Evolutionary conservation across 2,797 vertebrate species (phyloP), one percentile per base, ranked within the genome.

Genomic region (Lepilemur ruficaudatus): DNA sequence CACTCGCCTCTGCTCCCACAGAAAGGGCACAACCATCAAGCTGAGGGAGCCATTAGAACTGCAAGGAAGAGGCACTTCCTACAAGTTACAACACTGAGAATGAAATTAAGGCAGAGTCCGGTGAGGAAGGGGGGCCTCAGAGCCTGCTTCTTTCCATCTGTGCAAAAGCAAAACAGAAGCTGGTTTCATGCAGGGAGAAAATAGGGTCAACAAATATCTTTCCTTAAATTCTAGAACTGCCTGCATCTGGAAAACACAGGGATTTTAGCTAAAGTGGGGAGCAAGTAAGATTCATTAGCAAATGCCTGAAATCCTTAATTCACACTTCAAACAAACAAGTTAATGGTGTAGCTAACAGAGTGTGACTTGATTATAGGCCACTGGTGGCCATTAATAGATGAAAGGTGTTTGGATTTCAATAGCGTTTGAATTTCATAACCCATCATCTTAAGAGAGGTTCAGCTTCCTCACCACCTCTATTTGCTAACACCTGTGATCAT

Each of bases 241-340:
- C 89, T 78, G 61, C 25, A 41, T 93, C 52, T 20, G 25, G 96
- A 67, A 91, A 89, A 89, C 5, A 89, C 43, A 32, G 65, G 75
- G 75, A 69, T 89, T 92, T 83, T 38, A 57, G 84, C 82, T 61
- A 35, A 97, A 81, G 70, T 18, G 65, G 55, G 70, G 30, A 94
- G 38, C 85, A 79, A 91, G 96, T 18, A 93, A 81, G 91, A 87
- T 96, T 96, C 94, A 96, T 97, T 93, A 97, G 96, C 89, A 95
- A 91, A 91, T 50, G 85, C 91, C 93, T 91, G 85, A 78, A 96
- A 95, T 84, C 94, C 96, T 97, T 97, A 93, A 96, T 97, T 97
- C 95, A 43, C 89, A 96, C 96, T 98, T 98, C 96, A 98, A 97
- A 98, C 93, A 97, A 97, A 97, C 93, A 97, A 91, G 95, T 63